These are phyloP conservation scores for Tribolium castaneum DNA, from an alignment of 1,140 invertebrate species.

Conservation along the genomic window DNA sequence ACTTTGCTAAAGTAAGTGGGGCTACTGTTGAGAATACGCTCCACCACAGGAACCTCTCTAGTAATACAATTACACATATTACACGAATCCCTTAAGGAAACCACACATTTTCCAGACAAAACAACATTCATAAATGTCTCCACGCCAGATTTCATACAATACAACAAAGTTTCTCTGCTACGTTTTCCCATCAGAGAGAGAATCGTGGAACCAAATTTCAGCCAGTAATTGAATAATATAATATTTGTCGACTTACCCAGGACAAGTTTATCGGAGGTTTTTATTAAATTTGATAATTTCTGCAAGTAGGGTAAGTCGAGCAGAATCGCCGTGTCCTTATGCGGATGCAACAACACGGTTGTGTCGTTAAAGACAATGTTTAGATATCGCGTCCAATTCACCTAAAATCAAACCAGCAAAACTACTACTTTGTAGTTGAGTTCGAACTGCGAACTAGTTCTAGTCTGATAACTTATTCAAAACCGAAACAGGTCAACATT, in stretches of 20 bases:
- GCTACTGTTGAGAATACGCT: conserved; percentile 74
- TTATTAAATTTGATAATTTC: conserved; percentile 68
- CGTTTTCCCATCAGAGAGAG: conserved; percentile 16
- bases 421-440: background rate
- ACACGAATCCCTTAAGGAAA: conserved; percentile 19
- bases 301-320: conserved; percentile 73
- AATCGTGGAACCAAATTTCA: conserved; percentile 6
- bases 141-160: conserved; percentile 25
- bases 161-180: conserved; percentile 13
- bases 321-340: conserved; percentile 69
- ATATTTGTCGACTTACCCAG: conserved; percentile 65
- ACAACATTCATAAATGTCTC: conserved; percentile 29
- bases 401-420: conserved; percentile 63
- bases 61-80: conserved; percentile 54
- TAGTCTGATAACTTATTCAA: background rate
- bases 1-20: conserved; percentile 70
- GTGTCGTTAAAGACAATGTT: conserved; percentile 70
- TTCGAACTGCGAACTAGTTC: background rate
- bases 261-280: conserved; percentile 65
- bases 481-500: background rate
- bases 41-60: conserved; percentile 76
- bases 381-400: conserved; percentile 77
- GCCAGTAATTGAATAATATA: conserved; percentile 15
- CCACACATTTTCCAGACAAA: conserved; percentile 32
- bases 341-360: conserved; percentile 67